phyloP scores from a whole-genome alignment of 2,888 invertebrate species.

The Eustalomyia histrio region DNA sequence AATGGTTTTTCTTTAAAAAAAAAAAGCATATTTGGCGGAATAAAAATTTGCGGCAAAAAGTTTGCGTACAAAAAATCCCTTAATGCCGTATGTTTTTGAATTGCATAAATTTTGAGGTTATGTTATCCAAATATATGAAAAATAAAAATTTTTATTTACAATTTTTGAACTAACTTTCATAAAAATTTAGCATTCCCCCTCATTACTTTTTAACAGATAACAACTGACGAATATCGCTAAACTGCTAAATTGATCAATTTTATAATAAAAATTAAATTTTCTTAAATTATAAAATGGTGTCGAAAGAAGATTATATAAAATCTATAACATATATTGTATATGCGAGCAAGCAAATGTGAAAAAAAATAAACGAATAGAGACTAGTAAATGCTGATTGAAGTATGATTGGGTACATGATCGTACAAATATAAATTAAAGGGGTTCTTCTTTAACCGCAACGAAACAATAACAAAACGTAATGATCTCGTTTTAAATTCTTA shows the following conservation, averaged over 20 bases:
- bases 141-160: no score
- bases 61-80: no score
- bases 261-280: background rate
- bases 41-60: no score
- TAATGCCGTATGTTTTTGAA: no score
- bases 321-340: slow-evolving; percentile 19
- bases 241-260: background rate
- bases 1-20: no score
- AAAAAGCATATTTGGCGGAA: no score
- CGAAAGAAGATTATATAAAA: background rate
- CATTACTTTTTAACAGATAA: no score
- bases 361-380: background rate
- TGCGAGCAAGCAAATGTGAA: slow-evolving; percentile 5
- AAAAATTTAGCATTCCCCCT: no score
- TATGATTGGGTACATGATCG: slow-evolving; percentile 25
- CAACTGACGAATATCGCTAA: no score
- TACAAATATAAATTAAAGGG: background rate
- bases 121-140: no score
- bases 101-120: no score
- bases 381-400: slow-evolving; percentile 7
- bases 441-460: background rate
- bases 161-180: no score
- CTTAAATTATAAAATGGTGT: slow-evolving; percentile 19
- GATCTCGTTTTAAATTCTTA: background rate
- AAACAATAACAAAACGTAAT: slow-evolving; percentile 2